Evolutionary conservation across 2,888 invertebrate species (phyloP), one percentile per base, ranked within the genome.

Genomic region (Helicoverpa assulta): DNA sequence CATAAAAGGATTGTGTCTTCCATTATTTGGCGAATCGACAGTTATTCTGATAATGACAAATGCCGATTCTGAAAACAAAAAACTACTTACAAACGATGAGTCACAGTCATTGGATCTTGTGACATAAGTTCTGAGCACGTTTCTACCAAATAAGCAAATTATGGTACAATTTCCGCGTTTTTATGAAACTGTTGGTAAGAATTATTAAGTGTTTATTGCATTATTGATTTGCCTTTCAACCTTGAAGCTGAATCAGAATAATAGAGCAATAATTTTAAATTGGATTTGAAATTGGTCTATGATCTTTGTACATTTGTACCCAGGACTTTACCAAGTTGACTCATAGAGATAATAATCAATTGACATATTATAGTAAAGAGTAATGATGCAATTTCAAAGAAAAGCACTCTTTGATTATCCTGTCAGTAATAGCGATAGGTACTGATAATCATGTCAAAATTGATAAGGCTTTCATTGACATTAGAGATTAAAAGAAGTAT

Each of bases 91-190:
- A 53, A 63, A 19, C 21, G 40, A 43, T 81, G 81, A 81, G 21
- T 76, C 76, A 66, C 10, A 26, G 26, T 2, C n/a, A n/a, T n/a
- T 52, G n/a, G 29, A 4, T 5, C 52, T 57, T 53, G 72, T 75
- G 81, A 75, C 81, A 80, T 63, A 67, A 54, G 10, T 37, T 8
- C 10, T 37, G 37, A 37, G 4, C 55, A 55, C 21, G 33, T 16
- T 72, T 63, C 37, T 21, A 51, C 43, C 54, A 55, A 75, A 70
- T 73, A 75, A 78, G 78, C 75, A 62, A 63, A 64, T 74, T 67
- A 68, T 55, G 69, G 63, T 70, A 60, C 0, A 0, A 33, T 75
- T 78, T 78, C 81, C 80, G 64, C 16, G 43, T 74, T 72, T n/a
- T 61, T 69, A 18, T 21, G 21, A 70, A 61, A 61, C 60, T 40